phyloP scores from a whole-genome alignment of 2,113 vertebrate genomes.

The Anolis sagrei region DNA sequence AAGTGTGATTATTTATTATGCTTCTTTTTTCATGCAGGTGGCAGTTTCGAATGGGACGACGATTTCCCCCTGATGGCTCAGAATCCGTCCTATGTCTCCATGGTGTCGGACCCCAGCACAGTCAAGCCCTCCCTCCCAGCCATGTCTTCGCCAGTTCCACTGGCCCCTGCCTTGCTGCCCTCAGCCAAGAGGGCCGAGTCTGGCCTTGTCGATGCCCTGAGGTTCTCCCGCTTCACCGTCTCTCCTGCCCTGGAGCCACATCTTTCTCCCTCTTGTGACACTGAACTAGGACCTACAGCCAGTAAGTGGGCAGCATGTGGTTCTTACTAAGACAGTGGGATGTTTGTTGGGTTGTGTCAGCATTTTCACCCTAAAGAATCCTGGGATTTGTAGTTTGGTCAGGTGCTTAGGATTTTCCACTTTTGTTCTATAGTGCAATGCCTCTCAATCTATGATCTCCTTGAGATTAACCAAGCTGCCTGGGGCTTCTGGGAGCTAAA shows the following conservation, averaged over 20 bases:
- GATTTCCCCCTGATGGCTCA: constrained; percentile 77
- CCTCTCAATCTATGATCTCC: no score
- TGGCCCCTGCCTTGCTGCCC: constrained; percentile 57
- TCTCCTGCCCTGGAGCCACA: constrained; percentile 88
- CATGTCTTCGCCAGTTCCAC: constrained; percentile 52
- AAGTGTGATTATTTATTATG: no score
- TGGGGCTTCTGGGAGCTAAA: no score
- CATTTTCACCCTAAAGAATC: no score
- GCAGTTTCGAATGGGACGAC: constrained; percentile 86
- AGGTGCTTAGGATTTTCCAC: no score
- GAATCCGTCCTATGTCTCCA: constrained; percentile 53
- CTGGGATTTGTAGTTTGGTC: no score
- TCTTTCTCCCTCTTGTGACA: constrained; percentile 55
- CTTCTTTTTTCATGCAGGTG: constrained; percentile 69
- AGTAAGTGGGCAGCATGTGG: constrained; percentile 12
- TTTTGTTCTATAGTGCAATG: no score
- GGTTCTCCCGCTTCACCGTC: constrained; percentile 90
- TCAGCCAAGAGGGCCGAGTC: constrained; percentile 67
- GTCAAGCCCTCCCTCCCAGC: constrained; percentile 25
- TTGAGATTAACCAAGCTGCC: no score
- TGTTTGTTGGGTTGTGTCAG: background rate
- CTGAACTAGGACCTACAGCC: constrained; percentile 45
- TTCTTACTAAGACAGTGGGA: background rate
- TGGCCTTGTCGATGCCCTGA: constrained; percentile 71
- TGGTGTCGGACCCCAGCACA: constrained; percentile 33